Conservation (phyloP, 2,888 invertebrate genomes). For the Deilephila elpenor region DNA sequence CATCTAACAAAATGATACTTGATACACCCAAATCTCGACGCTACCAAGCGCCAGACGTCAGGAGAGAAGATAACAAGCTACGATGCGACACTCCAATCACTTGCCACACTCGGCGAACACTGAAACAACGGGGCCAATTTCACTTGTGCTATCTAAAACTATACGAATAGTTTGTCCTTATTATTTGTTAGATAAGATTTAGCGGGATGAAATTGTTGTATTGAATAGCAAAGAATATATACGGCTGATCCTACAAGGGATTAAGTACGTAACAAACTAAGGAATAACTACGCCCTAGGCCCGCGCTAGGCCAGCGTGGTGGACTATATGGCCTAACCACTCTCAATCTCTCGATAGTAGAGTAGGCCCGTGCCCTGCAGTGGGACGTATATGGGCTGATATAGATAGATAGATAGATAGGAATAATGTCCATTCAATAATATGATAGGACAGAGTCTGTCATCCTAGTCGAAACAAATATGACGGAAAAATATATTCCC, state of each 20-base stretch:
- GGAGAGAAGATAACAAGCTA: slow-evolving; percentile 19
- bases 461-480: no score
- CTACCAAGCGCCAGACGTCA: slow-evolving; percentile 1
- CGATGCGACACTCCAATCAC: slow-evolving; percentile 5
- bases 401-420: no score
- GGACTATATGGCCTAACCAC: no score
- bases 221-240: neutral
- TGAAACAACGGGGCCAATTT: slow-evolving; percentile 3
- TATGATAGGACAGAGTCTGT: no score
- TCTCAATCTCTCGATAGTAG: no score
- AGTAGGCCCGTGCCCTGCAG: no score
- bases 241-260: neutral
- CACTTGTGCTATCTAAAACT: neutral
- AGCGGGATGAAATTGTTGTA: neutral
- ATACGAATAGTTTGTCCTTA: neutral
- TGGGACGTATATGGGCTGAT: no score
- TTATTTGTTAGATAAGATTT: neutral
- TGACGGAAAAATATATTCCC: no score
- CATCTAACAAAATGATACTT: neutral
- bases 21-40: neutral
- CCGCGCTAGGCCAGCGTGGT: no score
- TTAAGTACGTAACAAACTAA: no score
- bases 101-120: neutral
- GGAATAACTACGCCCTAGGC: no score
- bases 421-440: no score